Conservation (phyloP, 2,888 invertebrate species). For the Anodontia alba region DNA sequence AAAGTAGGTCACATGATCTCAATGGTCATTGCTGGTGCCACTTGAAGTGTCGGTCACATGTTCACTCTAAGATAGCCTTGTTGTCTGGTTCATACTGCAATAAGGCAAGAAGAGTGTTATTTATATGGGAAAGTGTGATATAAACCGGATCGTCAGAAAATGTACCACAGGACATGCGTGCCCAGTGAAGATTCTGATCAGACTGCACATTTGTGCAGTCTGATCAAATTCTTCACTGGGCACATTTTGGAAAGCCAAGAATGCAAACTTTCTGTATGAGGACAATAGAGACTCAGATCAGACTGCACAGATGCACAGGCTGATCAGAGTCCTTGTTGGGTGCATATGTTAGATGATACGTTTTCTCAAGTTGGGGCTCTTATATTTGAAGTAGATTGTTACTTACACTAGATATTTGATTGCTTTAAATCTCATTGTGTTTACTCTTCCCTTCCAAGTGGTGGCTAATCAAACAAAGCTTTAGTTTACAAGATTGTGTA, state of each 20-base stretch:
- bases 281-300: too few relatives aligned
- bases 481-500: background rate
- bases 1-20: background rate
- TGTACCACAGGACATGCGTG: too few relatives aligned
- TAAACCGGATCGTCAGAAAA: too few relatives aligned
- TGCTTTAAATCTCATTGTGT: background rate
- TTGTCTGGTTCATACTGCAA: background rate
- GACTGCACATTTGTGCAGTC: too few relatives aligned
- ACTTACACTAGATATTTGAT: conserved; percentile 5
- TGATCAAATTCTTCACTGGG: too few relatives aligned
- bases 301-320: too few relatives aligned
- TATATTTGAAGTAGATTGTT: conserved; percentile 5
- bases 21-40: background rate
- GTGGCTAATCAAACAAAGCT: background rate
- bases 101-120: background rate
- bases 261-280: too few relatives aligned
- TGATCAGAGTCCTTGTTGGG: too few relatives aligned
- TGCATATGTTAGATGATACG: too few relatives aligned
- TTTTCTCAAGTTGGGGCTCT: too few relatives aligned
- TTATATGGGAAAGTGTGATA: background rate
- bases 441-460: background rate
- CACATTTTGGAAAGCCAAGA: too few relatives aligned
- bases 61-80: background rate
- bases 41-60: background rate
- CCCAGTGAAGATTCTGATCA: too few relatives aligned